phyloP scores from a whole-genome alignment of 1,140 invertebrate species.

The Aricia agestis region DNA sequence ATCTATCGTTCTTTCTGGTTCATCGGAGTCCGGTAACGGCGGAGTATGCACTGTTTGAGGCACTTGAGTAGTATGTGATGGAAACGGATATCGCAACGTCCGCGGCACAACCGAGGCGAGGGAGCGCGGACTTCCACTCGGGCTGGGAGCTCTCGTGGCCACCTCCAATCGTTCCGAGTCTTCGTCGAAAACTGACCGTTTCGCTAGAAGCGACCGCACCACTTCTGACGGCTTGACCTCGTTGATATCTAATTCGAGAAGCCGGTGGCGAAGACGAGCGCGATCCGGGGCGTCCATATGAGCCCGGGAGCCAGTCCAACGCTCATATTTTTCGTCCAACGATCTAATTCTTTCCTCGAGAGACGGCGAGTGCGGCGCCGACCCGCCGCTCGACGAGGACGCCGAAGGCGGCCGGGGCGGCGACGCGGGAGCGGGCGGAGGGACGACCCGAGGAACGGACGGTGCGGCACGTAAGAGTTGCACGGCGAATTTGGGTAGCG shows the following conservation, averaged over 20 bases:
- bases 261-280: constrained; percentile 80
- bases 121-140: constrained; percentile 48
- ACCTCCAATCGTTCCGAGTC: constrained; percentile 95
- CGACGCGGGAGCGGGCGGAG: constrained; percentile 56
- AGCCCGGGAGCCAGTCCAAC: constrained; percentile 87
- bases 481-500: constrained; percentile 89
- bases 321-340: constrained; percentile 95
- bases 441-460: constrained; percentile 57
- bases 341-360: constrained; percentile 91
- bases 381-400: constrained; percentile 78
- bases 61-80: constrained; percentile 69
- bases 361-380: constrained; percentile 78
- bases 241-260: constrained; percentile 84
- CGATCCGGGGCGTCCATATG: constrained; percentile 61
- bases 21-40: constrained; percentile 56
- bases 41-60: constrained; percentile 42
- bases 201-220: constrained; percentile 92
- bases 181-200: constrained; percentile 96
- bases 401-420: constrained; percentile 70
- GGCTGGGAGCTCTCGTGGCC: constrained; percentile 76
- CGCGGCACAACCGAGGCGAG: constrained; percentile 76
- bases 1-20: constrained; percentile 64
- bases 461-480: constrained; percentile 76
- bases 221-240: constrained; percentile 95
- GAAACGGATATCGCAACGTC: constrained; percentile 88